Evolutionary conservation across 2,113 vertebrate species (phyloP), one percentile per base, ranked within the genome.

Genomic region (Corvus hawaiiensis): DNA sequence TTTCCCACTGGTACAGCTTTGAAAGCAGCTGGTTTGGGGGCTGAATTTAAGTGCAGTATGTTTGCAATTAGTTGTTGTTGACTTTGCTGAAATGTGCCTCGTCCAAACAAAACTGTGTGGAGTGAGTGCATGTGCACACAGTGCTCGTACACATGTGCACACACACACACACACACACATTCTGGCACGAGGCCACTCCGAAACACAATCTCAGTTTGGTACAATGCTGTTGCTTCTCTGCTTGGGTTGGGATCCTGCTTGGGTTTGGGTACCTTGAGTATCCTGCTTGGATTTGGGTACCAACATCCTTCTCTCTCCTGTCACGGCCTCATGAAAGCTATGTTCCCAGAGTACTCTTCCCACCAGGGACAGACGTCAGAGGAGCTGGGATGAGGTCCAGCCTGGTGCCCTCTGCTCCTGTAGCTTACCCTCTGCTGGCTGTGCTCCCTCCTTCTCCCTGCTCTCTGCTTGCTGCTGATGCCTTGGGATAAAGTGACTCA

Each of bases 351-450:
- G 46, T 10, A 22, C 41, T 87, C 83, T 80, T 91, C 75, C 64
- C 67, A 83, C 58, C 67, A 59, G 62, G 48, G 58, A 46, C 39
- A 59, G 72, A 67, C 0, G 1, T 83, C 75, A 91, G 54, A 91
- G 66, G 55, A 67, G 32, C 43, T 78, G 90, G 75, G 51, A 83
- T 1, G 17, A 90, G 24, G 59, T 74, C 83, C 75, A 94, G 51
- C 14, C 46, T 44, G 71, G 85, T 96, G 85, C 75, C 75, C 67
- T 91, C 85, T 91, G 78, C 55, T 89, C 73, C 77, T 64, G 62
- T 51, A 3, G 1, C 2, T 5, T 59, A 64, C 49, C 46, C 41
- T 79, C 14, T 93, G 54, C 67, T 91, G 96, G 43, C 75, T 28
- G 6, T 63, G 63, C 51, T 94, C 48, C 67, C 21, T 91, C 49